Conservation (phyloP, 2,797 vertebrate genomes). For the Otolemur crassicaudatus region DNA sequence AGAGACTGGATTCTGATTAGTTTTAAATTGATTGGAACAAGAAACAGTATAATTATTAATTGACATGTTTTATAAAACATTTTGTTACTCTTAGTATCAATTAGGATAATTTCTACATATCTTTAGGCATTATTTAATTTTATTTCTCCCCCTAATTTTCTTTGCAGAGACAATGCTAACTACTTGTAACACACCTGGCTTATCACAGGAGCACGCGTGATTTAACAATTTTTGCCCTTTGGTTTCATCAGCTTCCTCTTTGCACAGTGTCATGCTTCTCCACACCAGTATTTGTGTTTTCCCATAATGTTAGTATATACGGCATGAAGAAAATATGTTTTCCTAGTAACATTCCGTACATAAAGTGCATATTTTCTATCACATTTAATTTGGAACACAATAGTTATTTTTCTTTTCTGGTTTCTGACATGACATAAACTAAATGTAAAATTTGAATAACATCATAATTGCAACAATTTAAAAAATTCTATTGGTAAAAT, state of each 20-base stretch:
- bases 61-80: not conserved
- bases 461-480: not conserved
- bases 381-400: constrained; percentile 49
- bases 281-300: not conserved
- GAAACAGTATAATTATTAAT: not conserved
- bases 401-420: not conserved
- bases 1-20: not conserved
- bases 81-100: not conserved
- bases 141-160: not conserved
- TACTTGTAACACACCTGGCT: constrained; percentile 41
- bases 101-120: not conserved
- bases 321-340: constrained; percentile 48
- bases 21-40: not conserved
- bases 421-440: constrained; percentile 24
- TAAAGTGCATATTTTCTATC: constrained; percentile 51
- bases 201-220: not conserved
- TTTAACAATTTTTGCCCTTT: not conserved
- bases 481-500: constrained; percentile 15
- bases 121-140: constrained; percentile 2
- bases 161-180: not conserved
- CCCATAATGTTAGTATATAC: not conserved
- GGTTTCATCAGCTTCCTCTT: not conserved
- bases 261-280: not conserved
- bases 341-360: not conserved
- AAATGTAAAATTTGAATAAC: constrained; percentile 50